phyloP scores from a whole-genome alignment of 2,888 invertebrate species.

The Drosophila macrothrix region DNA sequence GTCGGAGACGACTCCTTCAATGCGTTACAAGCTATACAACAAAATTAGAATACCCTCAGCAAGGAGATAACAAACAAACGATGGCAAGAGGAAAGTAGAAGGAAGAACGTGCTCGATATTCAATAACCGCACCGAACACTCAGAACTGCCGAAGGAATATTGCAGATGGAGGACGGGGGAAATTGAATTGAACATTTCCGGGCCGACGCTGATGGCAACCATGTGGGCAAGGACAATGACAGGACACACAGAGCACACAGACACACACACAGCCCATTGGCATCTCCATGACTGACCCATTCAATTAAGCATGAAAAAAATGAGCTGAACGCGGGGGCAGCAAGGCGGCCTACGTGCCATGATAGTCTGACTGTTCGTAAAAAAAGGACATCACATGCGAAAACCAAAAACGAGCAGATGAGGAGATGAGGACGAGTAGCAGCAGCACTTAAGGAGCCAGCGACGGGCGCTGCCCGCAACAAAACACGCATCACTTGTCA shows the following conservation, averaged over 20 bases:
- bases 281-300: constrained; percentile 83
- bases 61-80: background rate
- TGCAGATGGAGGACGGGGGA: constrained; percentile 30
- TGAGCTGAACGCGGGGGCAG: constrained; percentile 31
- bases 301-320: constrained; percentile 85
- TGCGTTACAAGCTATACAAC: background rate
- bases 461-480: constrained; percentile 75
- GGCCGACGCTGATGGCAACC: constrained; percentile 62
- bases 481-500: constrained; percentile 84
- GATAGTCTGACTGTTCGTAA: constrained; percentile 48
- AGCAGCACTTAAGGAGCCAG: constrained; percentile 81
- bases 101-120: constrained; percentile 73
- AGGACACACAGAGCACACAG: constrained; percentile 34
- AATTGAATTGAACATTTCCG: constrained; percentile 79
- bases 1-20: background rate
- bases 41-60: background rate
- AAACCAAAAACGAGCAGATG: background rate
- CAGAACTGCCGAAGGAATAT: constrained; percentile 23
- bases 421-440: constrained; percentile 22
- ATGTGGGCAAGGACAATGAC: constrained; percentile 53
- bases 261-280: constrained; percentile 64
- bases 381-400: constrained; percentile 69
- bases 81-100: background rate
- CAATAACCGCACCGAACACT: constrained; percentile 66
- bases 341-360: constrained; percentile 51